Base-by-base conservation (phyloP, 2,797 vertebrate species). In the Karalla daura region DNA sequence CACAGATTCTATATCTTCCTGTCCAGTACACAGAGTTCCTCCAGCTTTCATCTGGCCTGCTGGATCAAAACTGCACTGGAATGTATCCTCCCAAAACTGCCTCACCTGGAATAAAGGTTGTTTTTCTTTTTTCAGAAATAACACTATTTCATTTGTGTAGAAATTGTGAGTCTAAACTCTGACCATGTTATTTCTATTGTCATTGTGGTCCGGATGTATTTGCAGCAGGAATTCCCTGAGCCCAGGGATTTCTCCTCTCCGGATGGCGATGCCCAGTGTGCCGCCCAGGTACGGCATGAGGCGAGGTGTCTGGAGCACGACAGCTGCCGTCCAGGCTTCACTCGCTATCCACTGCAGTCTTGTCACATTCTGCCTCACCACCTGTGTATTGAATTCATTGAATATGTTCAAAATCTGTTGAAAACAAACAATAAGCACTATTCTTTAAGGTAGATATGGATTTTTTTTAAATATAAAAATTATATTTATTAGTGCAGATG, bases 241-340 rank as follows among this genome's bases (percentile, higher is more conserved):
- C 1, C 88, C 88, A 5, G 78, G 58, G 27, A 93, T 90, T 70
- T 91, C 86, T 37, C 89, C 91, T 14, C 88, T 76, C 3, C 88
- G 80, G 23, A 93, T 91, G 10, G 91, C 74, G 5, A 89, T 86
- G 8, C 88, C 89, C 53, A 91, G 58, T 1, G 85, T 88, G 7
- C 89, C 69, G 0, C 67, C 39, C 18, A 89, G 50, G 47, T 80
- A 84, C 0, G 80, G 78, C 71, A 82, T 80, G 15, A 85, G 17
- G 12, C 24, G 55, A 0, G 68, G 53, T 0, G 74, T 86, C 12
- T 86, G 80, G 12, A 90, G 75, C 5, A 82, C 79, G 9, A 69
- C n/a, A 7, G 78, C 65, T 24, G 73, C 17, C 37, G 83, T 53
- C 84, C 75, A 89, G 7, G 83, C 67, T 76, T 88, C 86, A 55